Evolutionary conservation across 2,888 invertebrate species (phyloP).

Genomic region (Luperina nickerlii): DNA sequence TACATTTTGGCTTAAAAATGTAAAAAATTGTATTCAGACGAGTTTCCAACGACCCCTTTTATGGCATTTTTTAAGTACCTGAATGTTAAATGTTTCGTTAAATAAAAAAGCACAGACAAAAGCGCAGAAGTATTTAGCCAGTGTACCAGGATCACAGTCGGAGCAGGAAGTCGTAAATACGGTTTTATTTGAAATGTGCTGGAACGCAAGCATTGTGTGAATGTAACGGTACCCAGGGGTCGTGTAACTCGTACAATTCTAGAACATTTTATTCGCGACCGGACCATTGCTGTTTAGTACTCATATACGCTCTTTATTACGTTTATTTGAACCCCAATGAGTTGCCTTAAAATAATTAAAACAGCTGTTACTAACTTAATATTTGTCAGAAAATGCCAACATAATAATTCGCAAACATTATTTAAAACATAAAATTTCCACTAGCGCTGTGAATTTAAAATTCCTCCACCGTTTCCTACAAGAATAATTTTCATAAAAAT

Average conservation of each 20-base stretch:
- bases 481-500: slow-evolving; percentile 58
- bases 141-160: slow-evolving; percentile 69
- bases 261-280: slow-evolving; percentile 77
- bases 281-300: slow-evolving; percentile 62
- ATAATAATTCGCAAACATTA: slow-evolving; percentile 39
- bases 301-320: slow-evolving; percentile 56
- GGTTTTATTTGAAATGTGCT: slow-evolving; percentile 82
- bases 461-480: slow-evolving; percentile 37
- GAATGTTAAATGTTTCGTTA: slow-evolving; percentile 61
- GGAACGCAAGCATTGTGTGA: slow-evolving; percentile 77
- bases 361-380: not conserved
- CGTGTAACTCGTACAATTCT: slow-evolving; percentile 74
- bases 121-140: slow-evolving; percentile 62
- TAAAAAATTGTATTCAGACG: slow-evolving; percentile 46
- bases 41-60: slow-evolving; percentile 57
- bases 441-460: slow-evolving; percentile 26
- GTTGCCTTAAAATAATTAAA: not conserved
- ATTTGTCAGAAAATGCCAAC: slow-evolving; percentile 27
- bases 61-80: slow-evolving; percentile 57
- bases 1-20: slow-evolving; percentile 38
- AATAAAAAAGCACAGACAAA: slow-evolving; percentile 60
- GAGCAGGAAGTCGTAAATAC: slow-evolving; percentile 82
- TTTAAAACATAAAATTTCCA: slow-evolving; percentile 33
- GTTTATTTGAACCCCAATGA: not conserved
- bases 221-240: slow-evolving; percentile 81